Percentiles rank a stretch among this genome's conserved stretches.
phyloP scores from a whole-genome alignment of 2,888 invertebrate genomes.

The Oscheius myriophilus region DNA sequence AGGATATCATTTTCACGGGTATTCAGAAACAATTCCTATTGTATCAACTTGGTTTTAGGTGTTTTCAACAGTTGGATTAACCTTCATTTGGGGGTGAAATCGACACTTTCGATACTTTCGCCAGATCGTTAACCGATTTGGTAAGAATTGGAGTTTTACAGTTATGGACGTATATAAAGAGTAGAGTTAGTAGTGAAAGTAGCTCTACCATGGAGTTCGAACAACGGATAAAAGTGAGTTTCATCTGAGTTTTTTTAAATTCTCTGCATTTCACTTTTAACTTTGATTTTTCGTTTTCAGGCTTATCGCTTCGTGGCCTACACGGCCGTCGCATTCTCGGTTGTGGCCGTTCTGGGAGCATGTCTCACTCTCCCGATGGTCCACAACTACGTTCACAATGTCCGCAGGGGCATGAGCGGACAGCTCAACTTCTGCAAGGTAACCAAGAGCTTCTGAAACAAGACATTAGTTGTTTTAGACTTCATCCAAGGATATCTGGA shows the following conservation, averaged over 20 bases:
- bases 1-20: no score
- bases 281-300: neutral
- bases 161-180: no score
- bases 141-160: no score
- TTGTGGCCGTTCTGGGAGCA: constrained; percentile 3
- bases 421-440: constrained; percentile 13
- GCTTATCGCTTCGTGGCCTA: constrained; percentile 10
- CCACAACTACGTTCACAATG: constrained; percentile 2
- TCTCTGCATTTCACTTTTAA: neutral
- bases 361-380: constrained; percentile 12
- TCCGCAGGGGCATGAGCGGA: neutral
- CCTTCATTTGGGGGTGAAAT: no score
- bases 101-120: no score
- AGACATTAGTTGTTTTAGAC: neutral
- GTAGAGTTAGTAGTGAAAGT: no score
- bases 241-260: neutral
- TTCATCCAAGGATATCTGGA: constrained; percentile 2
- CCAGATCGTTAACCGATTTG: no score
- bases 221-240: constrained; percentile 14
- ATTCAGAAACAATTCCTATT: no score
- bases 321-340: constrained; percentile 11
- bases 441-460: neutral
- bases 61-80: no score
- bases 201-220: constrained; percentile 1
- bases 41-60: no score